Base-by-base conservation (phyloP, 2,888 invertebrate species). In the Cryptophagus acutangulus region DNA sequence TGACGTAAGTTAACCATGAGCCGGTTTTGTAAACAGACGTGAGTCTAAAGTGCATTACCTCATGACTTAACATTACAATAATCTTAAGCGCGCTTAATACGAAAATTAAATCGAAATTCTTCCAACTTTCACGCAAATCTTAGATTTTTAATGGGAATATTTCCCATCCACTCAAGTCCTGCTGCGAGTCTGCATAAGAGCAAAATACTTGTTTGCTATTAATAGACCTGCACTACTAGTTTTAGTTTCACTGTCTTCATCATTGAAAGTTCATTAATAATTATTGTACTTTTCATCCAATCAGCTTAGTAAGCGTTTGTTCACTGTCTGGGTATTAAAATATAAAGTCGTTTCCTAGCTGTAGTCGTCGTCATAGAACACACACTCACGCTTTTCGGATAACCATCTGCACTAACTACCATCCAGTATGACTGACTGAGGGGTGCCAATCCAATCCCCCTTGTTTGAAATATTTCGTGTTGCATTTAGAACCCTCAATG, bases 291-390 rank as follows among this genome's bases (percentile, higher is more conserved):
- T n/a, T n/a, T n/a, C n/a, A n/a, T n/a, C n/a, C n/a, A n/a, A n/a
- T n/a, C n/a, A n/a, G n/a, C n/a, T n/a, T n/a, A n/a, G n/a, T n/a
- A n/a, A n/a, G n/a, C n/a, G n/a, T n/a, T n/a, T n/a, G n/a, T n/a
- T n/a, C n/a, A n/a, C n/a, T n/a, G n/a, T n/a, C n/a, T 59, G 58
- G 58, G 49, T 52, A 49, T 52, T 61, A 55, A 63, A 59, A 59
- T 61, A 61, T 59, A 54, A 57, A 57, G 57, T 57, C 53, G 58
- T 59, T 59, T 58, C 56, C 58, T 54, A 54, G 50, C 36, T 29
- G n/a, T n/a, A n/a, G n/a, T n/a, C n/a, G n/a, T n/a, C n/a, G n/a
- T n/a, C n/a, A n/a, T n/a, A n/a, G n/a, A n/a, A n/a, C n/a, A n/a
- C 46, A 43, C 45, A 51, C 45, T 50, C 52, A 56, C 55, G 54